Evolutionary conservation across 2,888 invertebrate genomes (phyloP).

Genomic region (Drosophila mimica): DNA sequence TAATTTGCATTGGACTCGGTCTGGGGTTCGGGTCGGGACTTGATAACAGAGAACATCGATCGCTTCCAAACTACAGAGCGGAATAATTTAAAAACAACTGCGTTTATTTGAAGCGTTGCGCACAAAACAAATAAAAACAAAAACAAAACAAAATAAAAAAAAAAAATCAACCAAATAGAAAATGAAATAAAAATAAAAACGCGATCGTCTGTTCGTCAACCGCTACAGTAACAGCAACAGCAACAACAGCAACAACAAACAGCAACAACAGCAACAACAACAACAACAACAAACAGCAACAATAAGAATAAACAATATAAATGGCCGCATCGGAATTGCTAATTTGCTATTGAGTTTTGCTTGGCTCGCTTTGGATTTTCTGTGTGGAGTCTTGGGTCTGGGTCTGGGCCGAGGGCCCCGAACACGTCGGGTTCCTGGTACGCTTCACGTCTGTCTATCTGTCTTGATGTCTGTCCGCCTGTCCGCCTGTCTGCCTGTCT

Average conservation of each 20-base stretch:
- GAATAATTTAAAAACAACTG: slow-evolving; percentile 62
- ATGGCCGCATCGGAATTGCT: slow-evolving; percentile 81
- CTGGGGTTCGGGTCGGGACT: slow-evolving; percentile 57
- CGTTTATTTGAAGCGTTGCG: slow-evolving; percentile 53
- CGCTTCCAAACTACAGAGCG: slow-evolving; percentile 59
- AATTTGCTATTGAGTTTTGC: slow-evolving; percentile 76
- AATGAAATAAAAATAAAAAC: slow-evolving; percentile 77
- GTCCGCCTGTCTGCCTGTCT: slow-evolving; percentile 7
- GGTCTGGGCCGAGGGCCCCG: slow-evolving; percentile 60
- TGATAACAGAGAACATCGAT: slow-evolving; percentile 66
- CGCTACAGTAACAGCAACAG: slow-evolving; percentile 37
- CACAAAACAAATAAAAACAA: slow-evolving; percentile 22
- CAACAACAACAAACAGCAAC: slow-evolving; percentile 41
- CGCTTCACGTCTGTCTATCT: slow-evolving; percentile 14
- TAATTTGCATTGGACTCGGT: slow-evolving; percentile 59
- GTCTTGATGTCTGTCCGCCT: slow-evolving; percentile 9
- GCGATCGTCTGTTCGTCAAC: slow-evolving; percentile 77
- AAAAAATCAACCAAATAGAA: slow-evolving; percentile 63
- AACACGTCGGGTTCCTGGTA: slow-evolving; percentile 54
- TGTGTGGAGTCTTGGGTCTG: slow-evolving; percentile 50
- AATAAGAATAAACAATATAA: slow-evolving; percentile 78
- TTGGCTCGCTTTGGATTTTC: slow-evolving; percentile 45
- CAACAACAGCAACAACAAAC: slow-evolving; percentile 25
- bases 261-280: slow-evolving; percentile 9
- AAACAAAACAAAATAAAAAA: slow-evolving; percentile 49